These are phyloP conservation scores for Sebastes taczanowskii DNA, from an alignment of 2,797 vertebrate genomes.

Conservation along the genomic window DNA sequence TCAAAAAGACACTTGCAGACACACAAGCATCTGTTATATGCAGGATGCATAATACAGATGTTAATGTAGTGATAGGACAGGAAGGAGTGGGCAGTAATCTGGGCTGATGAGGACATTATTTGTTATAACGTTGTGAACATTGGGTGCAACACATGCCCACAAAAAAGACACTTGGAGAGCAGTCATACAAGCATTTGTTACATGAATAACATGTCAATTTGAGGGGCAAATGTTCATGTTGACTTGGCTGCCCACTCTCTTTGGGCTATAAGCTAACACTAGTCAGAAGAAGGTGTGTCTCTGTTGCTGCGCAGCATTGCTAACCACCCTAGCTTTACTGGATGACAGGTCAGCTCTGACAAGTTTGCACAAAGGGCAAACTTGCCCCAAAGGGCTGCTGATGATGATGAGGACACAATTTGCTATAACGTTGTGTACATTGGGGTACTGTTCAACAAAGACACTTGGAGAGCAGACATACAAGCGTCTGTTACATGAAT, in stretches of 20 bases:
- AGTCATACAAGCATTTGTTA: neutral
- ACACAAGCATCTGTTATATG: too few relatives aligned
- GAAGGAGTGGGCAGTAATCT: conserved; percentile 32
- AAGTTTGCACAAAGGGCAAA: conserved; percentile 8
- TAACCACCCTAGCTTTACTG: conserved; percentile 51
- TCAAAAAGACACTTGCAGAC: too few relatives aligned
- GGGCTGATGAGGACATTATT: conserved; percentile 4
- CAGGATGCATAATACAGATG: conserved; percentile 11
- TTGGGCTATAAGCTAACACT: conserved; percentile 47
- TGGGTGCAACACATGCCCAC: neutral
- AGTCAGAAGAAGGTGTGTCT: conserved; percentile 81
- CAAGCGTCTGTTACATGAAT: neutral
- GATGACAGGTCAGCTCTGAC: conserved; percentile 41
- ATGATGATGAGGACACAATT: neutral
- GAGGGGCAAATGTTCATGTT: neutral
- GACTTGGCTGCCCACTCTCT: conserved; percentile 22
- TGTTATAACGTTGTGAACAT: neutral
- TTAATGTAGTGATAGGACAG: conserved; percentile 26
- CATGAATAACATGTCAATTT: neutral
- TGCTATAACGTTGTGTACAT: neutral
- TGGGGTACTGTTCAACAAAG: neutral
- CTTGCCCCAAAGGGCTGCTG: conserved; percentile 3
- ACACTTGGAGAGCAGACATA: neutral
- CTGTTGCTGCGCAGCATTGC: conserved; percentile 64
- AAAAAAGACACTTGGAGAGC: neutral